Percentiles rank a stretch among this genome's conserved stretches.
Evolutionary conservation across 1,140 invertebrate species (phyloP).

Genomic region (Dinoponera quadriceps): DNA sequence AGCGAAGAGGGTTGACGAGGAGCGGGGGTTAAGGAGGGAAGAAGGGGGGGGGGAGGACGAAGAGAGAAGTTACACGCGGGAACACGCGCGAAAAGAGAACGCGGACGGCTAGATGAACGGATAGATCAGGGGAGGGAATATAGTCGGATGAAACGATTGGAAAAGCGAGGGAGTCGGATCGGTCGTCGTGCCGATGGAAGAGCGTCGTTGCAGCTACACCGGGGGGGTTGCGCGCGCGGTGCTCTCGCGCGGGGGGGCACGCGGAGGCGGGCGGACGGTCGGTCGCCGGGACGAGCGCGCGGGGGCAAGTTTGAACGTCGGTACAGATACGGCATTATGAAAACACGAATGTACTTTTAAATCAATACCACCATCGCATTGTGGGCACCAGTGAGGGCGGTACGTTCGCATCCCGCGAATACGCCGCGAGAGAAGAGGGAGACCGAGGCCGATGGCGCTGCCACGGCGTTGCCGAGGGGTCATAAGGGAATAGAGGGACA

Average conservation of each 20-base stretch:
- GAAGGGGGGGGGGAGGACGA: neutral
- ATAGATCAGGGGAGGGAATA: constrained; percentile 40
- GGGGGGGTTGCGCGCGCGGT: constrained; percentile 40
- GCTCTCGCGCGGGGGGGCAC: constrained; percentile 14
- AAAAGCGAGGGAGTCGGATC: constrained; percentile 51
- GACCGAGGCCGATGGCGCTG: constrained; percentile 57
- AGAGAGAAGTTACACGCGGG: constrained; percentile 20
- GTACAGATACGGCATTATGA: constrained; percentile 86
- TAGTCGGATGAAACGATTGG: constrained; percentile 54
- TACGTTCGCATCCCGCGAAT: constrained; percentile 72
- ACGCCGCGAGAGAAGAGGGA: constrained; percentile 57
- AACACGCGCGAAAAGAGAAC: constrained; percentile 11
- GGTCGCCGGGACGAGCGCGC: constrained; percentile 52
- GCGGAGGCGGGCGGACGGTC: constrained; percentile 44
- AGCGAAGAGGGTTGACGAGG: constrained; percentile 23
- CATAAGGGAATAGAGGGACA: constrained; percentile 66
- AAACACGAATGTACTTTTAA: constrained; percentile 87
- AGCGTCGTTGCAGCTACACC: constrained; percentile 43
- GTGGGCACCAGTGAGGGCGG: constrained; percentile 80
- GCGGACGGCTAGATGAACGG: constrained; percentile 2
- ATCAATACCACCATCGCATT: constrained; percentile 86
- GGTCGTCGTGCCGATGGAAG: constrained; percentile 53
- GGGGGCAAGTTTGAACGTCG: constrained; percentile 72
- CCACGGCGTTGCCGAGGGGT: constrained; percentile 48
- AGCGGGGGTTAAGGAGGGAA: constrained; percentile 26